A percentile compares a stretch with the other conserved stretches of the same genome.
These are phyloP conservation scores for Ephialtes manifestator DNA, from an alignment of 2,888 invertebrate species.

Conservation along the genomic window DNA sequence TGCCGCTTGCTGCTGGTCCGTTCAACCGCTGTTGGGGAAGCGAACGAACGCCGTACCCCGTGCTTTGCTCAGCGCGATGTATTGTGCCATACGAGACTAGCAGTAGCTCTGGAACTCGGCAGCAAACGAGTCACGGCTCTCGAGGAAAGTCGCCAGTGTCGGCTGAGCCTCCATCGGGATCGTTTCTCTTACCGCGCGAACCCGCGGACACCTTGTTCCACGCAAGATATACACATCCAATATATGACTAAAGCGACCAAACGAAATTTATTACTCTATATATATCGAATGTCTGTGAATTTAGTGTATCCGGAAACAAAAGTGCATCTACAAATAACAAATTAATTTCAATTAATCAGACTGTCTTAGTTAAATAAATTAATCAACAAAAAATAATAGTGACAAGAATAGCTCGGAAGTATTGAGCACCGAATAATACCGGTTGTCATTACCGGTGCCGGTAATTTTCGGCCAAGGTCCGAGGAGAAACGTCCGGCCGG, in stretches of 20 bases:
- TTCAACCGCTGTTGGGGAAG: constrained; percentile 42
- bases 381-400: not conserved
- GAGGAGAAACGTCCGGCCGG: constrained; percentile 23
- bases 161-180: constrained; percentile 67
- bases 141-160: constrained; percentile 70
- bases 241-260: not conserved
- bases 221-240: not conserved
- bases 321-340: not conserved
- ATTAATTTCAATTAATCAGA: not conserved
- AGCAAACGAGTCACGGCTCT: constrained; percentile 63
- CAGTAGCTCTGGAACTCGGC: constrained; percentile 27
- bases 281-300: not conserved
- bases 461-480: constrained; percentile 17
- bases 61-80: not conserved
- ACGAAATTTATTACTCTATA: not conserved
- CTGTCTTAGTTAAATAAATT: not conserved
- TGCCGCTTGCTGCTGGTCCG: constrained; percentile 45
- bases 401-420: not conserved
- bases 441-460: constrained; percentile 6
- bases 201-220: constrained; percentile 7
- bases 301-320: not conserved
- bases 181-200: constrained; percentile 57
- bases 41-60: constrained; percentile 26
- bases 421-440: not conserved
- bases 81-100: constrained; percentile 51